Conservation (phyloP, 2,797 vertebrate species). For the Phrynocephalus vlangalii region DNA sequence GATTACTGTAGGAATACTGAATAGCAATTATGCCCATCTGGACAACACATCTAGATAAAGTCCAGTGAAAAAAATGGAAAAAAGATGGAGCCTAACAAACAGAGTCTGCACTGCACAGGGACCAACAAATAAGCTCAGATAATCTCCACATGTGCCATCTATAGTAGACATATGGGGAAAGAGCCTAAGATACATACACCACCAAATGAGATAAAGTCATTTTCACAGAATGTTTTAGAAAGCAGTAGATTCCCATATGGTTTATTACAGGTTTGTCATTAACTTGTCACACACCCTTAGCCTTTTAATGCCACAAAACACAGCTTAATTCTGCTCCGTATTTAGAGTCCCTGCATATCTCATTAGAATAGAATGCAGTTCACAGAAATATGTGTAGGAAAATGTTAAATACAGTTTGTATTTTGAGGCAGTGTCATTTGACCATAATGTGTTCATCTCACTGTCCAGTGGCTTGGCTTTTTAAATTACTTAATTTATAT, state of each 20-base stretch:
- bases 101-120: neutral
- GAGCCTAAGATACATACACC: neutral
- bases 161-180: neutral
- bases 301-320: slow-evolving; percentile 37
- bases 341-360: slow-evolving; percentile 55
- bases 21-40: neutral
- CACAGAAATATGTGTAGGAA: slow-evolving; percentile 47
- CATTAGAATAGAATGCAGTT: slow-evolving; percentile 55
- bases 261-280: neutral
- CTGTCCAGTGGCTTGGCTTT: slow-evolving; percentile 66
- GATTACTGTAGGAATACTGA: neutral
- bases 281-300: slow-evolving; percentile 25
- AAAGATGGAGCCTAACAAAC: neutral
- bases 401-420: slow-evolving; percentile 63
- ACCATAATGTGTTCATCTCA: slow-evolving; percentile 74
- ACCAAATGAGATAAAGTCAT: neutral
- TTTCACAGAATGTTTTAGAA: neutral
- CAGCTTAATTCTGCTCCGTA: slow-evolving; percentile 60
- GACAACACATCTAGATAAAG: no score
- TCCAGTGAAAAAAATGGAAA: no score
- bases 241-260: neutral
- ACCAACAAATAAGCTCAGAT: neutral
- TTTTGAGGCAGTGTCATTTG: slow-evolving; percentile 64
- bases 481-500: slow-evolving; percentile 15
- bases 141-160: neutral